Evolutionary conservation across 2,113 vertebrate species (phyloP).

Genomic region (Anarhynchus alexandrinus): DNA sequence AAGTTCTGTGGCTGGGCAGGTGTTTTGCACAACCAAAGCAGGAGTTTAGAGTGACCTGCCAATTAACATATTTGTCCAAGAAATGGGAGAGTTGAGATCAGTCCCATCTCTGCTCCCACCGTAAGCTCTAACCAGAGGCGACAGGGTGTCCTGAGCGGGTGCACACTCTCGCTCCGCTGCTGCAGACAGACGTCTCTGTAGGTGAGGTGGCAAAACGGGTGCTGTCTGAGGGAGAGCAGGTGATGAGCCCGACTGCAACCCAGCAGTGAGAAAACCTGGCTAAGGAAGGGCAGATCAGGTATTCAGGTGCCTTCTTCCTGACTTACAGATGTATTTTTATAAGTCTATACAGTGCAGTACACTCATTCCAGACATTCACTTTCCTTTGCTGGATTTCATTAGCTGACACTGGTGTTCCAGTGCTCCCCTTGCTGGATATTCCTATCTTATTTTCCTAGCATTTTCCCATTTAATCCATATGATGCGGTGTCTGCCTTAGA

Average conservation of each 20-base stretch:
- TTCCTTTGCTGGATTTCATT: neutral
- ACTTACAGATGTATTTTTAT: neutral
- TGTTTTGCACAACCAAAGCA: neutral
- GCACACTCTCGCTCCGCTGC: rapidly evolving
- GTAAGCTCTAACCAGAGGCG: neutral
- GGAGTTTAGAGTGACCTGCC: neutral
- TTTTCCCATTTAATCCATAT: neutral
- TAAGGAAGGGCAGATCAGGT: neutral
- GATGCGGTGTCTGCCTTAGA: neutral
- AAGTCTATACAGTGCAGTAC: neutral
- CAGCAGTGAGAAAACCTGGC: neutral
- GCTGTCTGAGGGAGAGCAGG: neutral
- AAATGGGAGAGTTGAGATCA: neutral
- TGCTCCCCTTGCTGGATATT: neutral
- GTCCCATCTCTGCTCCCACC: neutral
- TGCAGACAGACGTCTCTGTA: neutral
- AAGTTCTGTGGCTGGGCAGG: neutral
- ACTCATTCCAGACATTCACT: neutral
- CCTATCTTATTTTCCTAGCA: neutral
- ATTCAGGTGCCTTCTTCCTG: neutral
- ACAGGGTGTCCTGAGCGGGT: neutral
- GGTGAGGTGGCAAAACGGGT: neutral
- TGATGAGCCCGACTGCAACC: neutral
- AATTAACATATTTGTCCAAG: neutral
- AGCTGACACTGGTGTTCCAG: neutral